Percentiles rank a stretch among this genome's conserved stretches.
phyloP scores from a whole-genome alignment of 2,113 vertebrate species.

The Pygoscelis antarcticus region DNA sequence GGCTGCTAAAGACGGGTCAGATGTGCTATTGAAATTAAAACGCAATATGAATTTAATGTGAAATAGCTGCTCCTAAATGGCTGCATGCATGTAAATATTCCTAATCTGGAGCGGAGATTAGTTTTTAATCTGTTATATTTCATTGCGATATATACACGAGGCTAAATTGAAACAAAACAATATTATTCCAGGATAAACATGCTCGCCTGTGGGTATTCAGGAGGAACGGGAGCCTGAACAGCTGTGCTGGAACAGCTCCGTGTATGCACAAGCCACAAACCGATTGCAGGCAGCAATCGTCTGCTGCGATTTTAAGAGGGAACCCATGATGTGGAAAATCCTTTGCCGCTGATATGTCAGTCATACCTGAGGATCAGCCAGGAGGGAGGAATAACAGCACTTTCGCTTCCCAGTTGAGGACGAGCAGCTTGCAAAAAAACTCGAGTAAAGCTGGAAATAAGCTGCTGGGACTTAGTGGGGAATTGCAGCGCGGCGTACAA shows the following conservation, averaged over 20 bases:
- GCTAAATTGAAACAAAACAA: background rate
- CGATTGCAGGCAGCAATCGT: background rate
- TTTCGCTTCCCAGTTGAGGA: background rate
- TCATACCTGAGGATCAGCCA: conserved; percentile 24
- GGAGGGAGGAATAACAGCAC: conserved; percentile 1
- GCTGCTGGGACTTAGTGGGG: background rate
- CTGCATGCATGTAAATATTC: background rate
- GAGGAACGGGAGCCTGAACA: background rate
- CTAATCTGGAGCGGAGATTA: background rate
- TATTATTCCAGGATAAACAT: background rate
- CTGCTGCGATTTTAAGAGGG: conserved; percentile 2
- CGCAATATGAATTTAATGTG: background rate
- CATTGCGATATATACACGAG: background rate
- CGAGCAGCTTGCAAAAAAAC: background rate
- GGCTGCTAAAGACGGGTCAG: background rate
- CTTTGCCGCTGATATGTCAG: conserved; percentile 32
- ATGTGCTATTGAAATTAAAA: background rate
- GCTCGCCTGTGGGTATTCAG: background rate
- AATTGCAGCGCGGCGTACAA: background rate
- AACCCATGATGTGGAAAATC: conserved; percentile 48
- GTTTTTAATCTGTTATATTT: background rate
- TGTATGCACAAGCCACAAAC: background rate
- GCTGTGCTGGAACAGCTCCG: background rate
- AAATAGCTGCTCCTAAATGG: background rate
- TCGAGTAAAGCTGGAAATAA: background rate